Evolutionary conservation across 2,888 invertebrate species (phyloP), one percentile per base, ranked within the genome.

Genomic region (Caradrina clavipalpis): DNA sequence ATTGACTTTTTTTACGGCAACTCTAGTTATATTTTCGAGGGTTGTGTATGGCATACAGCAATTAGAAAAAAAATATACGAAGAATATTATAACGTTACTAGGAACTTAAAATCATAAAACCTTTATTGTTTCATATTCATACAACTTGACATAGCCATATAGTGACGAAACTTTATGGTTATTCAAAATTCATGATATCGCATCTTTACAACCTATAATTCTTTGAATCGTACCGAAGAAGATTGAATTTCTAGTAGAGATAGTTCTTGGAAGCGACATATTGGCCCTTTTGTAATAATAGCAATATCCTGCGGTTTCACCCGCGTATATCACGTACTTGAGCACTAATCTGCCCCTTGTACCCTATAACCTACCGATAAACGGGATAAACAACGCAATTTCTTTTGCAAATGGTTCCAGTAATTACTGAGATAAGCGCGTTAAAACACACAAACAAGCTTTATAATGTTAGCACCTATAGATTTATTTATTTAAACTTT

Each of bases 51-150:
- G 11, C 10, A 39, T 1, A 39, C 11, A 39, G 39, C 11, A 39
- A 11, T 11, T 11, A 11, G 39, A 19, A n/a, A 26, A 69, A 70
- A 21, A 31, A 45, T n/a, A n/a, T n/a, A n/a, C 1, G 13, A 0
- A n/a, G 11, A 21, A 42, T 10, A 31, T 13, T 6, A 17, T 6
- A 55, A 15, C 17, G 35, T 70, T 56, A 51, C 65, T 55, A 35
- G 45, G 39, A 68, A 63, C 21, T 26, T 21, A 26, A 47, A 11
- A 11, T 62, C 62, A 79, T 86, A 78, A 79, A 84, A 74, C 17
- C 62, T 84, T 78, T 77, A 85, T 81, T 58, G 71, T 21, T n/a
- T n/a, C n/a, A 80, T 74, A 76, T 82, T 73, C 80, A 85, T 82
- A 67, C 77, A 82, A 84, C n/a, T 76, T 67, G 80, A 76, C 67